A percentile compares a stretch with the other conserved stretches of the same genome.
These are phyloP conservation scores for Formicarius rufipectus DNA, from an alignment of 2,113 vertebrate species.

Conservation along the genomic window DNA sequence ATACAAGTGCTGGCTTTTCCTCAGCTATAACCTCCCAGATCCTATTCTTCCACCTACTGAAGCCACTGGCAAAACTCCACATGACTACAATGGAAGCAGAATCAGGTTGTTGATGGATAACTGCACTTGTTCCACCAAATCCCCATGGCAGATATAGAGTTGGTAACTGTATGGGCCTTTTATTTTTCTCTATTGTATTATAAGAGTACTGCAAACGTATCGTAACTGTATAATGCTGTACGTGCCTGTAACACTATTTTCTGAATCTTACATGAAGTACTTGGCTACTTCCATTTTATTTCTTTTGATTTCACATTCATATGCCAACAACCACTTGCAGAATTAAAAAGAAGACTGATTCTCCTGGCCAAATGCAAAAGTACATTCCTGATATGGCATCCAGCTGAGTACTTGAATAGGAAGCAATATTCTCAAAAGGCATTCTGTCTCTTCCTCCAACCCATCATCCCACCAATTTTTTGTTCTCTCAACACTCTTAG, in stretches of 20 bases:
- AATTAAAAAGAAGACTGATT: background rate
- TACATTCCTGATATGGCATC: conserved; percentile 49
- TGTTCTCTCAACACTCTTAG: background rate
- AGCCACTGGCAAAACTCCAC: background rate
- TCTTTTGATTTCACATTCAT: conserved; percentile 20
- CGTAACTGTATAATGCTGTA: background rate
- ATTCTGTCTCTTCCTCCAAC: conserved; percentile 43
- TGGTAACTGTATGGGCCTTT: background rate
- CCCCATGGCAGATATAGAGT: background rate
- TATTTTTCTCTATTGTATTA: background rate
- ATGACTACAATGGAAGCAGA: background rate
- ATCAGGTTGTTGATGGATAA: background rate
- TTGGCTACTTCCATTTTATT: conserved; percentile 55
- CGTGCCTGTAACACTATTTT: conserved; percentile 26
- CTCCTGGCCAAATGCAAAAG: conserved; percentile 40
- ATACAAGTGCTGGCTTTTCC: background rate
- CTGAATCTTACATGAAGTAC: conserved; percentile 42
- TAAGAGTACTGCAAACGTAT: background rate
- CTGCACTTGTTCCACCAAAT: background rate
- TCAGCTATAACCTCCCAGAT: background rate
- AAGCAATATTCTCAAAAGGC: conserved; percentile 39
- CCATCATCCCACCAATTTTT: conserved; percentile 29
- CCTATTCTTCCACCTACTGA: background rate
- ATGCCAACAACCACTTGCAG: conserved; percentile 57
- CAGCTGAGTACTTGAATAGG: conserved; percentile 44